These are phyloP conservation scores for Dendrolimus punctatus DNA, from an alignment of 1,140 invertebrate genomes.

Conservation along the genomic window DNA sequence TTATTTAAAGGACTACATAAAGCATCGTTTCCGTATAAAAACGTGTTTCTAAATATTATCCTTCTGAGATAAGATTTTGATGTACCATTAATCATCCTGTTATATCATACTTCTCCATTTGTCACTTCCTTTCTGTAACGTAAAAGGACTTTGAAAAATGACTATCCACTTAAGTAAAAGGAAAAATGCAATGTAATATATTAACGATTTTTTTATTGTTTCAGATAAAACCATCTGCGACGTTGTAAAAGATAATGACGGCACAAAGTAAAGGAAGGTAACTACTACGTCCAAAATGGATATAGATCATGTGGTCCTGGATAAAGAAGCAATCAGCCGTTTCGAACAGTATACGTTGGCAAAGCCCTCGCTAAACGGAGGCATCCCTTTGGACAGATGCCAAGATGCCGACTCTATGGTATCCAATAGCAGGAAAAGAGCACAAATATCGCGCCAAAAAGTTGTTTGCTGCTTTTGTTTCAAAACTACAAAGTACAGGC, in stretches of 20 bases:
- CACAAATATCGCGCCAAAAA: slow-evolving; percentile 62
- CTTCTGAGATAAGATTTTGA: slow-evolving; percentile 15
- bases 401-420: slow-evolving; percentile 63
- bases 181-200: slow-evolving; percentile 16
- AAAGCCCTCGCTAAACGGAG: slow-evolving; percentile 58
- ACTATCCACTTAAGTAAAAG: slow-evolving; percentile 26
- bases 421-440: slow-evolving; percentile 62
- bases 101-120: slow-evolving; percentile 48
- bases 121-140: slow-evolving; percentile 36
- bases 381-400: slow-evolving; percentile 62
- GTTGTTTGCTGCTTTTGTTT: slow-evolving; percentile 71
- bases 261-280: slow-evolving; percentile 34
- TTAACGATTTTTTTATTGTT: slow-evolving; percentile 37
- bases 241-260: slow-evolving; percentile 31
- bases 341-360: slow-evolving; percentile 64
- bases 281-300: slow-evolving; percentile 51
- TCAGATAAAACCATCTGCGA: slow-evolving; percentile 30
- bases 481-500: slow-evolving; percentile 69
- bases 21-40: slow-evolving; percentile 2
- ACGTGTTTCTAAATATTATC: slow-evolving; percentile 11
- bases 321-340: slow-evolving; percentile 62
- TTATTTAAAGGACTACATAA: no score
- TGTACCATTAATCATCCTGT: slow-evolving; percentile 35
- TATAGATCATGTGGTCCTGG: slow-evolving; percentile 60
- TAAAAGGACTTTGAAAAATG: slow-evolving; percentile 51